These are phyloP conservation scores for Seriola dumerili DNA, from an alignment of 2,113 vertebrate genomes.

Conservation along the genomic window DNA sequence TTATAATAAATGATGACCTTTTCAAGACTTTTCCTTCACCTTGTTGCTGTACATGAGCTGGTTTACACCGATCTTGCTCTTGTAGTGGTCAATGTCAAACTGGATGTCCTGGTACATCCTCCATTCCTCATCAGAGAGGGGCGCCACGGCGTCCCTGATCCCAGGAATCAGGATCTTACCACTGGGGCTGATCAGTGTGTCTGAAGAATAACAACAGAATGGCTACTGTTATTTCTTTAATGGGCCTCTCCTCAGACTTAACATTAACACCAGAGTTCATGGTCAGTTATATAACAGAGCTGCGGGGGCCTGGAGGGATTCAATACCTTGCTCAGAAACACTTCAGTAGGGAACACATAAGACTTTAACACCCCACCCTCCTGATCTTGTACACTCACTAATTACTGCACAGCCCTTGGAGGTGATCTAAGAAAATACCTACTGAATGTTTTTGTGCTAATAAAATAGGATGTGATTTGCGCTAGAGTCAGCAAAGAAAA, in stretches of 20 bases:
- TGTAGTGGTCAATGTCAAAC: slow-evolving; percentile 88
- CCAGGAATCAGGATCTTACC: slow-evolving; percentile 92
- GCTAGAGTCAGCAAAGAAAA: no score
- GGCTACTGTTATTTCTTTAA: background rate
- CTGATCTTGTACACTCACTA: background rate
- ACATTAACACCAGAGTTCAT: background rate
- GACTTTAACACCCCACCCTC: background rate
- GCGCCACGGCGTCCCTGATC: slow-evolving; percentile 87
- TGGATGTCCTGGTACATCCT: slow-evolving; percentile 86
- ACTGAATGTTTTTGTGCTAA: no score
- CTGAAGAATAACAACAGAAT: slow-evolving; percentile 69
- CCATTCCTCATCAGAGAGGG: slow-evolving; percentile 87
- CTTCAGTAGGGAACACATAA: background rate
- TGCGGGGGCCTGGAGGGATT: background rate
- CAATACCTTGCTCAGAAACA: background rate
- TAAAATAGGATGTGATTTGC: no score
- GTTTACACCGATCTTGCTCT: slow-evolving; percentile 81
- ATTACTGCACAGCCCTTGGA: background rate
- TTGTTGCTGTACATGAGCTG: slow-evolving; percentile 90
- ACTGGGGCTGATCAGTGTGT: slow-evolving; percentile 88
- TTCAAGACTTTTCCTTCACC: slow-evolving; percentile 75
- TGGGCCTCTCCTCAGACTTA: background rate
- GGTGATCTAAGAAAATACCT: no score
- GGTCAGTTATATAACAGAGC: background rate
- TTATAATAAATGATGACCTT: no score